Conservation (phyloP, 2,888 invertebrate species). For the Balanococcus diminutus region DNA sequence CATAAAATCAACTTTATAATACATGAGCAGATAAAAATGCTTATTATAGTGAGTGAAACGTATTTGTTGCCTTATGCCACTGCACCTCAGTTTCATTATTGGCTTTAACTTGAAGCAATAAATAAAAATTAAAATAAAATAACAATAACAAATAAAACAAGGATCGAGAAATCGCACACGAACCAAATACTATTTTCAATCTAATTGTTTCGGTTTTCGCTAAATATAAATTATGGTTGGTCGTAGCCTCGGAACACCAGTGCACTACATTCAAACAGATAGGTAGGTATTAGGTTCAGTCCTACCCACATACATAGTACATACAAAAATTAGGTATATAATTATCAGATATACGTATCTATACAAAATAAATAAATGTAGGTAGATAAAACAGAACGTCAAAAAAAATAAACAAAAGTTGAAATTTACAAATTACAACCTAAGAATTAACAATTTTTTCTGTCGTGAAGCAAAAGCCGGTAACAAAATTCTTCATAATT, state of each 20-base stretch:
- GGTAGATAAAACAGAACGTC: not conserved
- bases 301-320: not conserved
- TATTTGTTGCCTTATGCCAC: not conserved
- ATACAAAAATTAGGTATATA: not conserved
- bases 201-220: not conserved
- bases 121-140: not conserved
- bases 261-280: not conserved
- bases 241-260: not conserved
- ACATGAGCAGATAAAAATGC: no score
- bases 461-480: conserved; percentile 31
- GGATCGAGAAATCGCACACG: not conserved
- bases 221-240: not conserved
- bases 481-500: conserved; percentile 67
- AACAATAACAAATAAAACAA: not conserved
- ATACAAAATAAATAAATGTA: not conserved
- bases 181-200: not conserved
- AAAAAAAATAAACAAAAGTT: not conserved
- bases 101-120: not conserved
- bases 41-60: not conserved
- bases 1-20: no score
- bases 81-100: not conserved
- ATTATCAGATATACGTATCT: not conserved
- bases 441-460: not conserved
- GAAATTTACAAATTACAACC: not conserved
- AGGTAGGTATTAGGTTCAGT: no score